These are phyloP conservation scores for Numenius arquata DNA, from an alignment of 2,113 vertebrate genomes.

Conservation along the genomic window DNA sequence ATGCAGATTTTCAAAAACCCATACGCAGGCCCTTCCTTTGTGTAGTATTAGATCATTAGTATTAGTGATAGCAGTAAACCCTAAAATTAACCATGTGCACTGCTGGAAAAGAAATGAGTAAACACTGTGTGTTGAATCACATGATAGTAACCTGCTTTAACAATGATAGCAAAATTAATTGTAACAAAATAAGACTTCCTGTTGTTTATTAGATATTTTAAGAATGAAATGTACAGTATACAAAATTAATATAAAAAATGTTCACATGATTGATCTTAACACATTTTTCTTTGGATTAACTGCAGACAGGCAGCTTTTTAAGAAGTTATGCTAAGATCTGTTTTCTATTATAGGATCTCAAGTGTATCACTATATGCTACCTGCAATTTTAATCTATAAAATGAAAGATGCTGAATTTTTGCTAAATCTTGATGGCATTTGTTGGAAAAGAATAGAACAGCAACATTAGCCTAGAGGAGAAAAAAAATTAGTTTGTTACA, in stretches of 20 bases:
- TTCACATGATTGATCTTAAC: neutral
- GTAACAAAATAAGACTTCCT: slow-evolving; percentile 48
- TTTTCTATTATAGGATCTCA: neutral
- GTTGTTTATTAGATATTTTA: slow-evolving; percentile 41
- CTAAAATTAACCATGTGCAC: neutral
- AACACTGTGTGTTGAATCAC: neutral
- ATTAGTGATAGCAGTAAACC: neutral
- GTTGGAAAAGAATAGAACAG: neutral
- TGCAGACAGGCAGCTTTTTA: neutral
- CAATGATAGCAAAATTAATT: slow-evolving; percentile 20
- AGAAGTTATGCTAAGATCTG: neutral
- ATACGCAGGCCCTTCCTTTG: neutral
- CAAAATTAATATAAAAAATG: slow-evolving; percentile 37
- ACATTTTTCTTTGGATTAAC: slow-evolving; percentile 1
- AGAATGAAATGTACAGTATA: slow-evolving; percentile 36
- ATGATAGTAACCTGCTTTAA: neutral
- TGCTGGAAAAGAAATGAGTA: neutral
- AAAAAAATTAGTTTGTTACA: neutral
- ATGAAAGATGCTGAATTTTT: neutral
- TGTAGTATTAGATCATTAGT: neutral
- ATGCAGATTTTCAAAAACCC: neutral
- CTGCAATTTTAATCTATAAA: neutral
- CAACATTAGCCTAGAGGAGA: neutral
- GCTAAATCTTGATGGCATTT: neutral
- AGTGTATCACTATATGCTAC: neutral